A percentile compares a stretch with the other conserved stretches of the same genome.
These are phyloP conservation scores for Corapipo altera DNA, from an alignment of 2,113 vertebrate species.

Conservation along the genomic window DNA sequence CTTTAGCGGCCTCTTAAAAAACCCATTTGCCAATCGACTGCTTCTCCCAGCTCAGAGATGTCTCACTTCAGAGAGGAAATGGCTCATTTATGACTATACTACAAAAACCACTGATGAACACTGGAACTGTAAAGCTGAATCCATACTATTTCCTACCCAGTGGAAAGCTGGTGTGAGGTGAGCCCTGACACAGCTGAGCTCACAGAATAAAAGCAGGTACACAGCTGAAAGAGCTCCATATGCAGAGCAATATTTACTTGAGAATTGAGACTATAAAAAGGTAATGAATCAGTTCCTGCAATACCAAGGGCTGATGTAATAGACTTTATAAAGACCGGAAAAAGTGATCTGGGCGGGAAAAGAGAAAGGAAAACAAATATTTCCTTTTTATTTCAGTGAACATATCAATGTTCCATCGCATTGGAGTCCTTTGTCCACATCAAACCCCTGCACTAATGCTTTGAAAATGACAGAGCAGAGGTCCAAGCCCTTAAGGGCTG, in stretches of 20 bases:
- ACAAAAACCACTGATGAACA: neutral
- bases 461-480: neutral
- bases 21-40: neutral
- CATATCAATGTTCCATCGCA: neutral
- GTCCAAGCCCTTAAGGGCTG: neutral
- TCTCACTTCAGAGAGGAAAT: neutral
- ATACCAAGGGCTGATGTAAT: neutral
- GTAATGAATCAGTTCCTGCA: slow-evolving; percentile 2
- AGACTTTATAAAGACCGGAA: neutral
- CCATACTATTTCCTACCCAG: neutral
- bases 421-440: neutral
- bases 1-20: neutral
- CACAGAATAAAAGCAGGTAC: neutral
- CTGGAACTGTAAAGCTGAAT: neutral
- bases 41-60: neutral
- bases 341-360: neutral
- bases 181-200: neutral
- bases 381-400: neutral
- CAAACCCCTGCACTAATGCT: neutral
- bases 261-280: neutral
- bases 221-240: neutral
- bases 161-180: neutral
- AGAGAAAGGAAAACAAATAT: neutral
- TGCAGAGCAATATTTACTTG: neutral
- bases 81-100: neutral